Evolutionary conservation across 2,797 vertebrate genomes (phyloP).

Genomic region (Astyanax mexicanus): DNA sequence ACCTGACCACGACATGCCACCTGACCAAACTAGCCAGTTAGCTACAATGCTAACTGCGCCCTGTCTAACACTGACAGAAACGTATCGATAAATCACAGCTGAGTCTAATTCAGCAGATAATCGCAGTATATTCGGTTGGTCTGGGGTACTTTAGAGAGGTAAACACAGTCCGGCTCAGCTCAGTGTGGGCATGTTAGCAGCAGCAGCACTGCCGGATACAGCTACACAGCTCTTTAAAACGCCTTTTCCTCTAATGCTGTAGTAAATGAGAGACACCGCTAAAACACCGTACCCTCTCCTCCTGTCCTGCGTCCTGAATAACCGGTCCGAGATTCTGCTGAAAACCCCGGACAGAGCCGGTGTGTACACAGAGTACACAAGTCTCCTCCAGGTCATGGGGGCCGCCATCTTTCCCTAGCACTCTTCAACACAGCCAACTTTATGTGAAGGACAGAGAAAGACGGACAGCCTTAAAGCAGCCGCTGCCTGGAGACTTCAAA

Average conservation of each 20-base stretch:
- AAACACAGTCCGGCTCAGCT: too few species aligned
- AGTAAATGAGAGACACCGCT: too few species aligned
- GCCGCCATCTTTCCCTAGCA: constrained; percentile 76
- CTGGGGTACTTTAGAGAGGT: too few species aligned
- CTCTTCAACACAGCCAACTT: constrained; percentile 72
- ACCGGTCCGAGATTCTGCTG: constrained; percentile 74
- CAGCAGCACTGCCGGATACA: background rate
- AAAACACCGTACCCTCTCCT: constrained; percentile 69
- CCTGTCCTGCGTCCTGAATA: constrained; percentile 75
- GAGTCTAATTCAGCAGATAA: too few species aligned
- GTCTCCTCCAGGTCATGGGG: constrained; percentile 80
- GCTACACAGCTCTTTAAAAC: background rate
- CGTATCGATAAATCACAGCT: too few species aligned
- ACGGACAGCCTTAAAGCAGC: background rate
- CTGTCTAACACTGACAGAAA: too few species aligned
- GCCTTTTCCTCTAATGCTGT: background rate
- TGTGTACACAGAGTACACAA: constrained; percentile 72
- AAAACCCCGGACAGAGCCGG: constrained; percentile 77
- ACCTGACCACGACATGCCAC: too few species aligned
- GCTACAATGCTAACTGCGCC: too few species aligned
- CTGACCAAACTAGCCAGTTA: too few species aligned
- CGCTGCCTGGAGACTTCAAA: background rate
- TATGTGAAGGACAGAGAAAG: constrained; percentile 61
- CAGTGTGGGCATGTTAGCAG: too few species aligned
- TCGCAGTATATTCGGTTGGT: too few species aligned